A percentile compares a stretch with the other conserved stretches of the same genome.
phyloP scores from a whole-genome alignment of 35 echinoderm and acorn worm species.

The Diadema setosum region DNA sequence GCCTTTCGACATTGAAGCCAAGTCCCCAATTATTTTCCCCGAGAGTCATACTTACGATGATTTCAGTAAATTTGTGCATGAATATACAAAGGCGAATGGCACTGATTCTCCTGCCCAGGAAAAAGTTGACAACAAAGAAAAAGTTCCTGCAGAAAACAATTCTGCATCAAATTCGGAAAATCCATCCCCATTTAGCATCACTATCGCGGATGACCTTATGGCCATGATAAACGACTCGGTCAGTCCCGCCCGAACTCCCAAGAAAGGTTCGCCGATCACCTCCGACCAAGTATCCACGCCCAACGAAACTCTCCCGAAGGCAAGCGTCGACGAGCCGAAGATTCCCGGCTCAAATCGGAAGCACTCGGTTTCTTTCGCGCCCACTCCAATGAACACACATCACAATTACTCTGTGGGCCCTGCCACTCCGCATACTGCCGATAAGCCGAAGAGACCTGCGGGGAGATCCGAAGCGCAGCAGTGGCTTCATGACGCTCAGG shows the following conservation, averaged over 20 bases:
- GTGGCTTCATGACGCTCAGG: not conserved
- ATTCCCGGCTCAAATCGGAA: not conserved
- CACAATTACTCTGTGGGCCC: not conserved
- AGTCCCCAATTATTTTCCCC: constrained; percentile 4
- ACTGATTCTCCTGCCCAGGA: not conserved
- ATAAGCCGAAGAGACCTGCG: not conserved
- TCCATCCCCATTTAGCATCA: not conserved
- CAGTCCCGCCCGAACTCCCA: not conserved
- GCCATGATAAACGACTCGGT: not conserved
- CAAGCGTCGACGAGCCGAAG: not conserved
- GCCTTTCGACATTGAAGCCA: not conserved
- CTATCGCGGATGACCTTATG: not conserved
- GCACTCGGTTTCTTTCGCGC: not conserved
- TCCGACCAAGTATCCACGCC: too few relatives aligned
- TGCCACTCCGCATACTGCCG: not conserved
- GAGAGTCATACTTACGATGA: not conserved
- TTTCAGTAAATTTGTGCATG: not conserved
- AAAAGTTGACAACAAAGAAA: not conserved
- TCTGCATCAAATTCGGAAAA: not conserved
- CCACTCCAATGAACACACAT: not conserved
- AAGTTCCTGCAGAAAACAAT: not conserved
- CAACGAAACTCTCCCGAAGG: not conserved
- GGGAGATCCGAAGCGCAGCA: not conserved
- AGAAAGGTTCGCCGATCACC: not conserved
- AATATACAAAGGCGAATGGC: not conserved